Evolutionary conservation across 2,113 vertebrate species (phyloP), one percentile per base, ranked within the genome.

Genomic region (Lamprotornis superbus): DNA sequence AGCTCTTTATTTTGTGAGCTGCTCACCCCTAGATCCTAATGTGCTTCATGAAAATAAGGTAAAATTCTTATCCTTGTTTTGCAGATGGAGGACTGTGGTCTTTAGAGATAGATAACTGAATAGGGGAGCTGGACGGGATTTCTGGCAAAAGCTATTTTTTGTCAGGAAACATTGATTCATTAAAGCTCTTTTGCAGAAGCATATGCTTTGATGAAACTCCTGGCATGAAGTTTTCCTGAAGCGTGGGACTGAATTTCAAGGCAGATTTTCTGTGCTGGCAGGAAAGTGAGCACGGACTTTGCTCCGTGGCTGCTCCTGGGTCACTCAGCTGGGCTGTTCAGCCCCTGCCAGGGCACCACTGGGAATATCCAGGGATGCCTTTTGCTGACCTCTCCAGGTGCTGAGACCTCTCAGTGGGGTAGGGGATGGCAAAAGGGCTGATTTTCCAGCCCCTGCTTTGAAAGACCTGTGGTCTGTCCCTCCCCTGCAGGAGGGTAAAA

Each of bases 121-220:
- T 33, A 73, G 55, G 61, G 63, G 42, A 83, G 42, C 85, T 88
- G 90, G 75, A 88, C 57, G 4, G 69, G 20, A 84, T 94, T 95
- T 79, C 89, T 94, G 87, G 87, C 80, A 87, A 84, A 79, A 87
- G n/a, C 44, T 75, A 5, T 11, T 87, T 96, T 93, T 79, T 76
- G 83, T 89, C 87, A 94, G 60, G 67, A 95, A 89, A 89, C 60
- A 84, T 33, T 42, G 77, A 89, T 92, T 93, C 91, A 87, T 79
- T 94, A 91, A 93, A 92, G 56, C 60, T 83, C 76, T 87, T 70
- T 49, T 78, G 47, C 76, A 81, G 76, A 81, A 86, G 80, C 83
- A 74, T 93, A 81, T 89, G 91, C 73, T 92, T 89, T 86, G 79
- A 65, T 86, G 83, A 55, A 95, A 89, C 52, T 92, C 73, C 81